Percentiles rank a stretch among this genome's conserved stretches.
These are phyloP conservation scores for Pogonomyrmex californicus DNA, from an alignment of 1,140 invertebrate species.

Conservation along the genomic window DNA sequence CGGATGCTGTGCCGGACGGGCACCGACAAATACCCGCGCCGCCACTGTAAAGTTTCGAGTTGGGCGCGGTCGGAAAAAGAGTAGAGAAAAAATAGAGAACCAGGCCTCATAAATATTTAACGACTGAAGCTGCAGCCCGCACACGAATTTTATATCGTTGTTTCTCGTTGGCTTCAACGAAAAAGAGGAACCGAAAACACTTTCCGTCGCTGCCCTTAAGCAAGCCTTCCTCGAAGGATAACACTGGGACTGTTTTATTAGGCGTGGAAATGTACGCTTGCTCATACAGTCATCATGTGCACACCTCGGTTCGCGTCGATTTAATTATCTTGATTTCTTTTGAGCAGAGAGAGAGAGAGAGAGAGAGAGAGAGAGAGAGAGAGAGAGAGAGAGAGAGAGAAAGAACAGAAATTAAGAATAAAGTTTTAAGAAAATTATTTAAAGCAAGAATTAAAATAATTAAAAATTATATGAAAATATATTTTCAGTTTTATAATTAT, in stretches of 20 bases:
- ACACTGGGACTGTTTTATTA: constrained; percentile 26
- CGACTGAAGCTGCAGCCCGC: constrained; percentile 64
- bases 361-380: background rate
- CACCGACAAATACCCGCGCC: constrained; percentile 70
- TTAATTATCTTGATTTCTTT: background rate
- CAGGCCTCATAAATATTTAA: constrained; percentile 70
- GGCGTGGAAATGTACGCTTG: constrained; percentile 35
- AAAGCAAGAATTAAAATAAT: background rate
- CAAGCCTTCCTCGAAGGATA: constrained; percentile 27
- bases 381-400: background rate
- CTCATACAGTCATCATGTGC: constrained; percentile 9
- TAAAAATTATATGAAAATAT: background rate
- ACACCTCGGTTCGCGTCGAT: background rate
- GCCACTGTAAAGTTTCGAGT: constrained; percentile 64
- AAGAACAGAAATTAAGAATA: background rate
- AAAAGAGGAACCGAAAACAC: constrained; percentile 57
- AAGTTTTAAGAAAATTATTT: background rate
- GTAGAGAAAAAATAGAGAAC: constrained; percentile 49
- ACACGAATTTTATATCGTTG: constrained; percentile 62
- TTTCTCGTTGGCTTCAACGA: constrained; percentile 51
- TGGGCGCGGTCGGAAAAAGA: constrained; percentile 34
- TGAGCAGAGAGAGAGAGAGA: background rate
- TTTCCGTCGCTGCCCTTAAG: constrained; percentile 53
- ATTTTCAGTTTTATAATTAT: background rate
- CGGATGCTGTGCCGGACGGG: constrained; percentile 70